These are phyloP conservation scores for Polyergus mexicanus DNA, from an alignment of 1,140 invertebrate genomes.

Conservation along the genomic window DNA sequence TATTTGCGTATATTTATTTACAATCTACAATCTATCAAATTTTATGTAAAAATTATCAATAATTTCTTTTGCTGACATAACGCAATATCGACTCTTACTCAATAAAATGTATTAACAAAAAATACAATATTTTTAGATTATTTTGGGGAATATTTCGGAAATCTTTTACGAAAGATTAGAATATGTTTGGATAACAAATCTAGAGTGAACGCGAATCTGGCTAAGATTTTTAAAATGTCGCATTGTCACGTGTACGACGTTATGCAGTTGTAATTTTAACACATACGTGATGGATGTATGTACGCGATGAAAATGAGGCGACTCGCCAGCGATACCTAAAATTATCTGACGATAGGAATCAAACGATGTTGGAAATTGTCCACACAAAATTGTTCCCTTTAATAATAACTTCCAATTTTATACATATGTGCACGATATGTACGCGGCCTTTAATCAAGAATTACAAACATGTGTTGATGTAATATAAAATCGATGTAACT, in stretches of 20 bases:
- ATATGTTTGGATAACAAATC: neutral
- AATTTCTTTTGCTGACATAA: neutral
- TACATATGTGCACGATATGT: neutral
- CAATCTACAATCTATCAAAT: neutral
- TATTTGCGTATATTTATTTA: neutral
- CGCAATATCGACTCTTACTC: neutral
- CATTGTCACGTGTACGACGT: slow-evolving; percentile 31
- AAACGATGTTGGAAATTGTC: slow-evolving; percentile 16
- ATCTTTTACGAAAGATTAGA: slow-evolving; percentile 10
- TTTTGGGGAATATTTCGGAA: neutral
- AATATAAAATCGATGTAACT: slow-evolving; percentile 4
- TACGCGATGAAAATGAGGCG: neutral
- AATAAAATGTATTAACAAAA: slow-evolving; percentile 6
- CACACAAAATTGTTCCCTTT: neutral
- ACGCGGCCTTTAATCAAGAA: slow-evolving; percentile 13
- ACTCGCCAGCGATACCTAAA: neutral
- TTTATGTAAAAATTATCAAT: neutral
- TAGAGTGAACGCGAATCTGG: neutral
- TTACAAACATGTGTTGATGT: neutral
- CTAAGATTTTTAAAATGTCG: slow-evolving; percentile 37
- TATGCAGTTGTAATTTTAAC: slow-evolving; percentile 25
- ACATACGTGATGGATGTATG: slow-evolving; percentile 4
- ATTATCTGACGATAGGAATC: slow-evolving; percentile 35
- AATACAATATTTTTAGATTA: neutral
- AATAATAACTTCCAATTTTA: slow-evolving; percentile 15